Evolutionary conservation across 2,888 invertebrate genomes (phyloP).

Genomic region (Saturnia pavonia): DNA sequence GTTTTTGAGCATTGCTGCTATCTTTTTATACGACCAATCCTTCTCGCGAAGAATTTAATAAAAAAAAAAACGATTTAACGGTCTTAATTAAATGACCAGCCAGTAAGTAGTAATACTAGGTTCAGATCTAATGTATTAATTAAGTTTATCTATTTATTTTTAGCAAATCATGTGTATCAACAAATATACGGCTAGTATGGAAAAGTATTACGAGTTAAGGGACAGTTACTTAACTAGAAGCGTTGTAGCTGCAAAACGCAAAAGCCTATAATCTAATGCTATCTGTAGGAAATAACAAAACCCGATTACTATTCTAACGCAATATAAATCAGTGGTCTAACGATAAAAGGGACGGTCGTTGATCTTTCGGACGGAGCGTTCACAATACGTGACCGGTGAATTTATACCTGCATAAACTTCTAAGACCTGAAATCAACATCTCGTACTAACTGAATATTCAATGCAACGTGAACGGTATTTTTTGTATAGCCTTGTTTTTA

Average conservation of each 20-base stretch:
- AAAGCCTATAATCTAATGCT: constrained; percentile 31
- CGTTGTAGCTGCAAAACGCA: constrained; percentile 20
- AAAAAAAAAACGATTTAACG: too few species aligned
- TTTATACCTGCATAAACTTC: constrained; percentile 30
- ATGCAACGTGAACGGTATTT: constrained; percentile 14
- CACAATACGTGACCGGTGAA: constrained; percentile 39
- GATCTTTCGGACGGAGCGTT: constrained; percentile 53
- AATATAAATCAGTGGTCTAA: constrained; percentile 48
- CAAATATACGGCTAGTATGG: too few species aligned
- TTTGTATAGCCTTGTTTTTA: constrained; percentile 4
- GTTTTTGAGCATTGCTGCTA: too few species aligned
- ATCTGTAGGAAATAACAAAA: constrained; percentile 39
- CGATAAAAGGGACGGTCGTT: constrained; percentile 67
- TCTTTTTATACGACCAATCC: too few species aligned
- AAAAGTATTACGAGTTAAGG: not conserved
- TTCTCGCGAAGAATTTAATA: too few species aligned
- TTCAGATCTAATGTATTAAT: too few species aligned
- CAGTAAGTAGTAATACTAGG: too few species aligned
- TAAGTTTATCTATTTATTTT: too few species aligned
- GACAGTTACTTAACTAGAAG: constrained; percentile 20
- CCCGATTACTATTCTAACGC: constrained; percentile 34
- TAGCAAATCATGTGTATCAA: too few species aligned
- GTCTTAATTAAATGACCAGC: too few species aligned
- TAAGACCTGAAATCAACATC: constrained; percentile 22
- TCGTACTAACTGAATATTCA: constrained; percentile 16